Conservation (phyloP, 1,140 invertebrate species). For the Macrocentrus cingulum region DNA sequence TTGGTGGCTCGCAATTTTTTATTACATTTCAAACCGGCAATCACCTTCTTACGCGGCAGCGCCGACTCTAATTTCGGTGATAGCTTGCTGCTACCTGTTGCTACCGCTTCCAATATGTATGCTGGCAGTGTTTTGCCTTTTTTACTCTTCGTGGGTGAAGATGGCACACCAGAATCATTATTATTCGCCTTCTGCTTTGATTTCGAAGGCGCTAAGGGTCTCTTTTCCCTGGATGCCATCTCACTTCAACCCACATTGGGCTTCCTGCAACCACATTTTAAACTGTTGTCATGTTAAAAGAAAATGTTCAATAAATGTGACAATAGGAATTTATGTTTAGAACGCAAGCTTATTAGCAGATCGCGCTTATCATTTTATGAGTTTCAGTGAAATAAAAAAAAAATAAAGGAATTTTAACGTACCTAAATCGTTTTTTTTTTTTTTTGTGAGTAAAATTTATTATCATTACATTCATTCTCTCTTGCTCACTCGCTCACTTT, state of each 20-base stretch:
- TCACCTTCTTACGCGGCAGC: slow-evolving; percentile 51
- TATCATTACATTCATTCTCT: slow-evolving; percentile 19
- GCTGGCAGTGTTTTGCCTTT: slow-evolving; percentile 43
- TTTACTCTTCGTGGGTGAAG: slow-evolving; percentile 44
- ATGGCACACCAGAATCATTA: slow-evolving; percentile 42
- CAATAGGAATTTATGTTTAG: too few species aligned
- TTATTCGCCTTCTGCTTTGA: slow-evolving; percentile 56
- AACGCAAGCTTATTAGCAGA: too few species aligned
- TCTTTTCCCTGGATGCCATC: slow-evolving; percentile 61
- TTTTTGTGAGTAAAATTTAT: too few species aligned
- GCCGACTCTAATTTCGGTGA: slow-evolving; percentile 49
- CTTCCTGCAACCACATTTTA: slow-evolving; percentile 47
- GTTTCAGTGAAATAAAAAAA: too few species aligned
- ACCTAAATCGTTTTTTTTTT: too few species aligned
- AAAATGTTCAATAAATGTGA: not conserved
- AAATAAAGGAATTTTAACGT: too few species aligned
- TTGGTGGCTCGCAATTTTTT: slow-evolving; percentile 48
- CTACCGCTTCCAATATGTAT: slow-evolving; percentile 40
- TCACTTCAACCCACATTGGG: slow-evolving; percentile 61
- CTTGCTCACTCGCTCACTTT: not conserved
- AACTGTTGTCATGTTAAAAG: slow-evolving; percentile 27
- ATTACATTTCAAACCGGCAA: slow-evolving; percentile 48
- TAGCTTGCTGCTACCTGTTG: slow-evolving; percentile 50
- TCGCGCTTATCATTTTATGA: too few species aligned
- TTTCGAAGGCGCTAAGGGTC: slow-evolving; percentile 58